phyloP scores from a whole-genome alignment of 2,113 vertebrate genomes.

The Rhea pennata region DNA sequence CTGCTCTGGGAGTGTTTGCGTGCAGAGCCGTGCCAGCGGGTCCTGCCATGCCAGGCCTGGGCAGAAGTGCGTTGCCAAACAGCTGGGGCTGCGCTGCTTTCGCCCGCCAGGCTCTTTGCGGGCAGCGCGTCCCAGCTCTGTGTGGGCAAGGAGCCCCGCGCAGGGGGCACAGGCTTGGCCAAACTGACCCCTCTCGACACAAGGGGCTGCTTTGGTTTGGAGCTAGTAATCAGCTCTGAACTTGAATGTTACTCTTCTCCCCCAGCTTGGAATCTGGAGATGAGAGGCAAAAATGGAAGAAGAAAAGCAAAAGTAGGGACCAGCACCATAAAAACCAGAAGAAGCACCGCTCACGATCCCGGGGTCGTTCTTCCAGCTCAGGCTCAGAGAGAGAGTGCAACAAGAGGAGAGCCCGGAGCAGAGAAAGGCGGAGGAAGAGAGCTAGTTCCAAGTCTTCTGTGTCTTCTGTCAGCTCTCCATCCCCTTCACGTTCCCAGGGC shows the following conservation, averaged over 20 bases:
- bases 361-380: not conserved
- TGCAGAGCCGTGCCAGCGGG: too few species aligned
- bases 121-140: too few species aligned
- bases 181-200: too few species aligned
- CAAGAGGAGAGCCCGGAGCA: slow-evolving; percentile 6
- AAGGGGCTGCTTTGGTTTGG: too few species aligned
- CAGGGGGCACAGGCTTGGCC: too few species aligned
- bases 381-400: slow-evolving; percentile 6
- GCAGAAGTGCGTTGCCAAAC: not conserved
- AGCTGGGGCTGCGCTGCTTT: too few species aligned
- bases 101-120: too few species aligned
- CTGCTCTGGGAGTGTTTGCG: too few species aligned
- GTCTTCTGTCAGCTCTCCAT: slow-evolving; percentile 77
- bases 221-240: rapidly evolving
- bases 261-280: slow-evolving; percentile 59
- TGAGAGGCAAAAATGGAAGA: slow-evolving; percentile 61
- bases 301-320: slow-evolving; percentile 51
- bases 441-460: slow-evolving; percentile 76
- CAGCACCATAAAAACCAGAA: slow-evolving; percentile 32
- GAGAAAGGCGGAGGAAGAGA: not conserved
- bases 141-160: too few species aligned
- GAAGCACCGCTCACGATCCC: not conserved
- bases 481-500: not conserved
- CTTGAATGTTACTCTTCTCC: not conserved
- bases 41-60: too few species aligned